Evolutionary conservation across 2,888 invertebrate genomes (phyloP).

Genomic region (Spodoptera littoralis): DNA sequence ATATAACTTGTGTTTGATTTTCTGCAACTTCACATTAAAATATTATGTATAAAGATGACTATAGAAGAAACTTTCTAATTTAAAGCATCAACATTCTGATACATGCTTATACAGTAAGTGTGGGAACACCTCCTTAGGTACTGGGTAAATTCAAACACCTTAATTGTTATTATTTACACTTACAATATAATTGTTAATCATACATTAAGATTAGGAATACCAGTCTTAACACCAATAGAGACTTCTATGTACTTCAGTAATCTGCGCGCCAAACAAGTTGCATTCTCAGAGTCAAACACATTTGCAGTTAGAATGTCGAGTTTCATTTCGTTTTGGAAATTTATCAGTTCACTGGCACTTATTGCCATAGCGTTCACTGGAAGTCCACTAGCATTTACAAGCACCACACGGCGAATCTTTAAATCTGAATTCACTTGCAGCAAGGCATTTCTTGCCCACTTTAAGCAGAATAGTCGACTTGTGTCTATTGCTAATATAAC

Average conservation of each 20-base stretch:
- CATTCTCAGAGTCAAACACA: constrained; percentile 71
- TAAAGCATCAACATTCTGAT: no score
- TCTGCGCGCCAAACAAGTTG: constrained; percentile 72
- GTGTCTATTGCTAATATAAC: constrained; percentile 80
- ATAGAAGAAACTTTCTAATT: no score
- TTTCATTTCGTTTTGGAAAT: constrained; percentile 73
- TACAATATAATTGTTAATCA: constrained; percentile 46
- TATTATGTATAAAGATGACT: no score
- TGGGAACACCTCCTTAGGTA: no score
- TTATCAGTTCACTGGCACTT: constrained; percentile 73
- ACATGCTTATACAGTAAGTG: no score
- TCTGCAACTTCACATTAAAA: no score
- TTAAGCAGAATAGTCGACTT: constrained; percentile 77
- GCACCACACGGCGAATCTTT: constrained; percentile 74
- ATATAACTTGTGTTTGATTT: no score
- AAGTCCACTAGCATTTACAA: constrained; percentile 80
- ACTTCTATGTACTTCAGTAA: constrained; percentile 81
- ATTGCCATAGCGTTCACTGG: constrained; percentile 80
- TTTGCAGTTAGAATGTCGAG: constrained; percentile 80
- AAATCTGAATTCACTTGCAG: constrained; percentile 81
- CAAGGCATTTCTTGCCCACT: constrained; percentile 78
- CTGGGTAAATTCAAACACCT: no score
- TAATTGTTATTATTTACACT: no score
- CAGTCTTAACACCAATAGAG: constrained; percentile 79
- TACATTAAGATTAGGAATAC: constrained; percentile 82